phyloP scores from a whole-genome alignment of 2,888 invertebrate species.

The Catocala sponsa region DNA sequence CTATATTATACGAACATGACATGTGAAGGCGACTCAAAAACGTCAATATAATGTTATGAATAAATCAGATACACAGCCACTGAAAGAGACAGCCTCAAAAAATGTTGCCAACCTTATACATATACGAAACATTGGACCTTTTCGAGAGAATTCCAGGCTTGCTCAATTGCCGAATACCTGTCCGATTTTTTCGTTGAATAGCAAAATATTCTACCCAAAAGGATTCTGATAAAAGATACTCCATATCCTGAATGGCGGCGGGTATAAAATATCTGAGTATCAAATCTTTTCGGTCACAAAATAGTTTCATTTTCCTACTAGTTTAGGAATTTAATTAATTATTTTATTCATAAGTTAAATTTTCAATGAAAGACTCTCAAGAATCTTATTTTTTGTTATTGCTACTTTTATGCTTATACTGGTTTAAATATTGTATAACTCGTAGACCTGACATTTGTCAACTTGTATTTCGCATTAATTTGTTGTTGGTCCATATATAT shows the following conservation, averaged over 20 bases:
- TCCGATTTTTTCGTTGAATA: constrained; percentile 23
- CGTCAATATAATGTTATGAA: constrained; percentile 39
- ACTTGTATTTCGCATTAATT: too few species aligned
- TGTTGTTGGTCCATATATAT: too few species aligned
- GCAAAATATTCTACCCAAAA: not conserved
- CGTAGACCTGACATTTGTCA: too few species aligned
- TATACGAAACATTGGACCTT: constrained; percentile 31
- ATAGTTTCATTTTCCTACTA: not conserved
- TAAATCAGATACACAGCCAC: constrained; percentile 37
- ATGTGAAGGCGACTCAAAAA: constrained; percentile 17
- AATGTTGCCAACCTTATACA: constrained; percentile 15
- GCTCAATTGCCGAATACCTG: constrained; percentile 20
- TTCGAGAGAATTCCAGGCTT: constrained; percentile 21
- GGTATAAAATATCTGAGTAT: not conserved
- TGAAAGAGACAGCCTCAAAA: constrained; percentile 20
- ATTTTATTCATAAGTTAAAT: not conserved
- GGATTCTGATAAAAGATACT: not conserved
- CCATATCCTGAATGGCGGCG: not conserved
- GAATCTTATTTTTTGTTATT: not conserved
- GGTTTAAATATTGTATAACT: too few species aligned
- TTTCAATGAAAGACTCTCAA: constrained; percentile 4
- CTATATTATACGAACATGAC: constrained; percentile 17
- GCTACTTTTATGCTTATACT: too few species aligned
- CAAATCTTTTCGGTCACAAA: too few species aligned
- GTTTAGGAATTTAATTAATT: not conserved